A percentile compares a stretch with the other conserved stretches of the same genome.
Conservation (phyloP, 2,113 vertebrate genomes). For the Thomomys bottae region DNA sequence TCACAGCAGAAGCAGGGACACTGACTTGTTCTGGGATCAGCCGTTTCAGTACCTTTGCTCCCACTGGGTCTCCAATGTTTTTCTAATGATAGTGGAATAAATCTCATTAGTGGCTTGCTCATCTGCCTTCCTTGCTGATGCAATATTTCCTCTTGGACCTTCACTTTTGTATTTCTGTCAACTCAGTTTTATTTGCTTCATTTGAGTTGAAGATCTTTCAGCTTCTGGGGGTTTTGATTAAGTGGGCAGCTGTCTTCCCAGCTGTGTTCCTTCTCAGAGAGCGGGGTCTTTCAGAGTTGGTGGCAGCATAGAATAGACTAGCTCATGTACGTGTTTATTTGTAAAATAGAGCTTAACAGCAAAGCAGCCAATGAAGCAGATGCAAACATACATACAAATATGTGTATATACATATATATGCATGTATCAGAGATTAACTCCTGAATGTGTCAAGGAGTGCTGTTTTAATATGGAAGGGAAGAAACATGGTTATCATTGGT, state of each 20-base stretch:
- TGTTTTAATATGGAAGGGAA: background rate
- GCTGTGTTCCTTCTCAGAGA: constrained; percentile 90
- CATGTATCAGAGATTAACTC: background rate
- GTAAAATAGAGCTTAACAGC: background rate
- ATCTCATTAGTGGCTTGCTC: constrained; percentile 67
- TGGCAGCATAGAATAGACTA: constrained; percentile 65
- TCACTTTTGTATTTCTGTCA: constrained; percentile 93
- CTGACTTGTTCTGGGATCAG: constrained; percentile 74
- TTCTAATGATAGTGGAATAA: constrained; percentile 66
- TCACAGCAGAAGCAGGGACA: constrained; percentile 88
- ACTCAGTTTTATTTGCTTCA: constrained; percentile 91
- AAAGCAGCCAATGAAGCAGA: background rate
- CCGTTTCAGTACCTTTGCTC: constrained; percentile 79
- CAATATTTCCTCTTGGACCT: constrained; percentile 88
- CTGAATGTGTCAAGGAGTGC: background rate
- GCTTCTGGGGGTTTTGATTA: constrained; percentile 93
- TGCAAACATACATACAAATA: background rate
- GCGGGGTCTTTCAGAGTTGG: constrained; percentile 88
- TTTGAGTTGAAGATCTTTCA: constrained; percentile 88
- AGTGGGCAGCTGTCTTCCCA: constrained; percentile 92
- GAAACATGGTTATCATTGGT: background rate
- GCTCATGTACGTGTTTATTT: background rate
- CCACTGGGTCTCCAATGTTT: constrained; percentile 80
- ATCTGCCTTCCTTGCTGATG: constrained; percentile 88
- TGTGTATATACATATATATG: background rate